phyloP scores from a whole-genome alignment of 2,113 vertebrate genomes.

The Silurus meridionalis region DNA sequence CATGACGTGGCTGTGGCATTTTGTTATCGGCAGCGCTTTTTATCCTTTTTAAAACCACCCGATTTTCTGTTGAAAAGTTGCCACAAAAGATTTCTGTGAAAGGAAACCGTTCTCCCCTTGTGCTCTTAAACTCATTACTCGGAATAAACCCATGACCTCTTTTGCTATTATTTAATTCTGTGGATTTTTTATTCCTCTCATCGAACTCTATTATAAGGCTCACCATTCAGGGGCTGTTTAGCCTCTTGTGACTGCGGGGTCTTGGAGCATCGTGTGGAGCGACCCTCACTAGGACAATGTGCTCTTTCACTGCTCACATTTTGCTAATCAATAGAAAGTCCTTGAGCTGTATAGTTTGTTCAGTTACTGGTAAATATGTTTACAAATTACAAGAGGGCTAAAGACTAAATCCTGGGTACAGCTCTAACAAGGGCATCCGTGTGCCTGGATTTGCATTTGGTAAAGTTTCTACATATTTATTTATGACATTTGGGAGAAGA shows the following conservation, averaged over 20 bases:
- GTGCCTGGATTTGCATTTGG: too few relatives aligned
- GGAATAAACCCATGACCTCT: constrained; percentile 40
- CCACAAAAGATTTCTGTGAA: constrained; percentile 37
- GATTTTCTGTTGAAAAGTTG: constrained; percentile 29
- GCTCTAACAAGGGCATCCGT: too few relatives aligned
- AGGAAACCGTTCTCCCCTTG: background rate
- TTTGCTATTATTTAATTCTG: constrained; percentile 47
- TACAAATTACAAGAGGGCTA: background rate
- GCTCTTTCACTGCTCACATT: constrained; percentile 24
- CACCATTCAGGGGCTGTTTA: constrained; percentile 43
- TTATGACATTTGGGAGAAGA: too few relatives aligned
- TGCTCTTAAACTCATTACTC: constrained; percentile 31
- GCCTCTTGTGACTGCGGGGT: constrained; percentile 31
- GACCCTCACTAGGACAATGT: constrained; percentile 39
- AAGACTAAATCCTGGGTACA: background rate
- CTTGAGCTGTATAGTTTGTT: constrained; percentile 27
- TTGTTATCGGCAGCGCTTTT: constrained; percentile 26
- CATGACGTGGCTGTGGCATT: background rate
- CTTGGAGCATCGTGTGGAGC: constrained; percentile 28
- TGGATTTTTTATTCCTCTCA: background rate
- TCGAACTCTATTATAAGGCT: constrained; percentile 46
- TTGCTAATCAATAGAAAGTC: constrained; percentile 41
- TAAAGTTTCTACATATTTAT: too few relatives aligned
- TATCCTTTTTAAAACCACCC: constrained; percentile 35
- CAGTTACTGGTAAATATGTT: background rate